These are phyloP conservation scores for Melanerpes aurifrons DNA, from an alignment of 2,113 vertebrate species.

Conservation along the genomic window DNA sequence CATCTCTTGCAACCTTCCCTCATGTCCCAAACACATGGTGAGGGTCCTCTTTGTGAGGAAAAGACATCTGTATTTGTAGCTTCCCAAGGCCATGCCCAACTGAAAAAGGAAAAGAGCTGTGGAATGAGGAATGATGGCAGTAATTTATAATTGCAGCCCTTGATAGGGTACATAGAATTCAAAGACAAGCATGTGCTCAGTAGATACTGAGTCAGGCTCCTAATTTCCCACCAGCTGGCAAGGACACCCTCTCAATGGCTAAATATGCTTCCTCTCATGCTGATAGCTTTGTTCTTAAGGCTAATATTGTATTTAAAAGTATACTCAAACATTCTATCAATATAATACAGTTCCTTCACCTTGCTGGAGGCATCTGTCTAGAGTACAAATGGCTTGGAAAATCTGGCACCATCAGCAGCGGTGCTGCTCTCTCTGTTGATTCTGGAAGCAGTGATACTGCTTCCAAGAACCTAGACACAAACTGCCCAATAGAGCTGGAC, in stretches of 20 bases:
- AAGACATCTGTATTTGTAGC: not conserved
- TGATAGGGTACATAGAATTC: not conserved
- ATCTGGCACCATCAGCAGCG: not conserved
- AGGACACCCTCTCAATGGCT: not conserved
- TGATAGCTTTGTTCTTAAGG: not conserved
- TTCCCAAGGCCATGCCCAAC: not conserved
- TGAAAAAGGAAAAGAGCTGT: not conserved
- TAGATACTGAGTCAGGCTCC: not conserved
- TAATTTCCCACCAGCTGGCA: constrained; percentile 26
- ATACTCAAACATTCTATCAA: not conserved
- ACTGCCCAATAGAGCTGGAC: not conserved
- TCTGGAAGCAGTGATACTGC: not conserved
- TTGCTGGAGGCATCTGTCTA: not conserved
- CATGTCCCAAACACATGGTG: not conserved
- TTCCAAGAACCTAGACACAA: constrained; percentile 8
- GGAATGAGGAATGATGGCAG: not conserved
- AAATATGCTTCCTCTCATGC: not conserved
- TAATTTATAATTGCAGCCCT: not conserved
- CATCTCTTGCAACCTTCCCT: not conserved
- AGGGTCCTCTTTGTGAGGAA: not conserved
- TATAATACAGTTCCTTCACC: not conserved
- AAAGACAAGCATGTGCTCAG: constrained; percentile 14
- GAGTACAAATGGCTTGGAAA: not conserved
- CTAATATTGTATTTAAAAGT: constrained; percentile 17
- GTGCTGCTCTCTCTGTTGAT: not conserved